Conservation (phyloP, 1,140 invertebrate genomes). For the Drosophila ambigua region DNA sequence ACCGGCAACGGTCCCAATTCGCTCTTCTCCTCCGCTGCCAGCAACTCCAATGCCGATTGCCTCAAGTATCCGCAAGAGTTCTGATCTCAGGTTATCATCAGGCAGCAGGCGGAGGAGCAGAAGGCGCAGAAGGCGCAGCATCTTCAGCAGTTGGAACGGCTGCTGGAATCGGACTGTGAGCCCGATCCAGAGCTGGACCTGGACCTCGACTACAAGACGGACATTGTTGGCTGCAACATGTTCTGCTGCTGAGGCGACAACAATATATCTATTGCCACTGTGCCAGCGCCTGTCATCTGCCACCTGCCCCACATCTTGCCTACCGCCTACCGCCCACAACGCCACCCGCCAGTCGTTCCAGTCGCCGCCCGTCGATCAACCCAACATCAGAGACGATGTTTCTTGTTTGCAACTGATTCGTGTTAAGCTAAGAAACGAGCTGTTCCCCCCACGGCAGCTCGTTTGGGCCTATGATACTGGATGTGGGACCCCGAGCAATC, state of each 20-base stretch:
- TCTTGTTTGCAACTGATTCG: conserved; percentile 84
- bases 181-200: conserved; percentile 57
- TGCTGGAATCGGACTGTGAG: conserved; percentile 54
- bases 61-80: conserved; percentile 84
- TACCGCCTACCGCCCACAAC: conserved; percentile 23
- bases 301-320: conserved; percentile 20
- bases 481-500: conserved; percentile 35
- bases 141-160: conserved; percentile 22
- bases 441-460: conserved; percentile 49
- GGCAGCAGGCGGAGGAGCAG: conserved; percentile 43
- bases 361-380: conserved; percentile 71
- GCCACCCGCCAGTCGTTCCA: conserved; percentile 47
- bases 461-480: conserved; percentile 84
- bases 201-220: conserved; percentile 68
- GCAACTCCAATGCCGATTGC: conserved; percentile 78
- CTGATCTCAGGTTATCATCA: conserved; percentile 83
- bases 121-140: conserved; percentile 31
- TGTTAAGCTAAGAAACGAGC: conserved; percentile 82
- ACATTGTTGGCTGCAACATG: conserved; percentile 70
- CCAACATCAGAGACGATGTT: conserved; percentile 77
- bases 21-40: conserved; percentile 64
- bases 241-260: conserved; percentile 66
- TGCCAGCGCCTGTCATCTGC: conserved; percentile 19
- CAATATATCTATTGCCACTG: not conserved
- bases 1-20: conserved; percentile 63